phyloP scores from a whole-genome alignment of 2,113 vertebrate species.

The Varanus salvator region DNA sequence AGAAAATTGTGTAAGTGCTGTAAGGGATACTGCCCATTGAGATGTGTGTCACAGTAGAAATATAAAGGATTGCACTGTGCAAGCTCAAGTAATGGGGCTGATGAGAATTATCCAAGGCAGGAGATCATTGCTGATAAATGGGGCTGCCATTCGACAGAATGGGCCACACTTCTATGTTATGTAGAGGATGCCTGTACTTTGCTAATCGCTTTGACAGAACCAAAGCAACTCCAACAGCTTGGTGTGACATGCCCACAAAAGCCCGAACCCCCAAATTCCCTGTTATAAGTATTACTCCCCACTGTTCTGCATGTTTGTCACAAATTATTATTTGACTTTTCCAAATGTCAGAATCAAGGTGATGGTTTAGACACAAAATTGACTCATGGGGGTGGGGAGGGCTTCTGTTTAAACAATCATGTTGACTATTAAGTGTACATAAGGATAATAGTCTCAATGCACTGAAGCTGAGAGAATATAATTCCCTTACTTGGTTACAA shows the following conservation, averaged over 20 bases:
- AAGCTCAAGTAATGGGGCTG: background rate
- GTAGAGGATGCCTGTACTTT: background rate
- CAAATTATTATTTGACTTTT: constrained; percentile 21
- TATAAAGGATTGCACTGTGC: background rate
- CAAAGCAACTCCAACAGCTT: background rate
- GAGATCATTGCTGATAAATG: background rate
- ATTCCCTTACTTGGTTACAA: background rate
- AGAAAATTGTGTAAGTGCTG: too few species aligned
- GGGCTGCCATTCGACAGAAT: background rate
- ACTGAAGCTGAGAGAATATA: background rate
- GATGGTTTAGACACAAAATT: constrained; percentile 1
- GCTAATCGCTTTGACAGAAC: background rate
- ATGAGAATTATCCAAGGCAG: background rate
- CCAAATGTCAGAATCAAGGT: constrained; percentile 4
- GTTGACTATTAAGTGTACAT: constrained; percentile 15
- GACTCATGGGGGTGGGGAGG: background rate
- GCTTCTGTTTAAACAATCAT: constrained; percentile 24
- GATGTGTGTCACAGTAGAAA: background rate
- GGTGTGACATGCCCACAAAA: background rate
- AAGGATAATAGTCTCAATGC: constrained; percentile 4
- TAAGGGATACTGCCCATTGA: background rate
- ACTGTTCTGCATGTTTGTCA: constrained; percentile 2
- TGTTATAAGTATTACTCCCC: background rate
- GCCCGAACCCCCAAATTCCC: background rate
- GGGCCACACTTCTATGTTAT: background rate